These are phyloP conservation scores for Eucera pruinosa DNA, from an alignment of 2,888 invertebrate genomes.

Conservation along the genomic window DNA sequence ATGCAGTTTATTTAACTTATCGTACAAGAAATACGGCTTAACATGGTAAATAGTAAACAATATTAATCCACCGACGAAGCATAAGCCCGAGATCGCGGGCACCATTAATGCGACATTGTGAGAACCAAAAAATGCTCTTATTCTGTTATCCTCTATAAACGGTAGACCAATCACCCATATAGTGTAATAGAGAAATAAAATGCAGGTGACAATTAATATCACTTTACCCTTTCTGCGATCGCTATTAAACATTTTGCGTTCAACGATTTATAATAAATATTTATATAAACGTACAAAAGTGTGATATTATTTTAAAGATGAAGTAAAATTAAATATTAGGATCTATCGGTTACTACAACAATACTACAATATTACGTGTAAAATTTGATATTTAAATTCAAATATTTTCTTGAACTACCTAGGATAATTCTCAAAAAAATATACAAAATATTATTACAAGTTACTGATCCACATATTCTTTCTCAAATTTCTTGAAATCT, in stretches of 20 bases:
- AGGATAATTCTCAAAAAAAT: background rate
- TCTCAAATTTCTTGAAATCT: slow-evolving; percentile 88
- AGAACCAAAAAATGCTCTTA: slow-evolving; percentile 83
- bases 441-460: background rate
- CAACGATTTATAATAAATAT: background rate
- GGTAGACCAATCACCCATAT: slow-evolving; percentile 89
- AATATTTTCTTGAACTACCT: no score
- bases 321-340: slow-evolving; percentile 11
- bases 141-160: slow-evolving; percentile 87
- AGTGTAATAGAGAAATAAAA: slow-evolving; percentile 86
- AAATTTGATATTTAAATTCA: slow-evolving; percentile 3
- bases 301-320: background rate
- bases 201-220: slow-evolving; percentile 85
- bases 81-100: slow-evolving; percentile 87
- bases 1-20: slow-evolving; percentile 45
- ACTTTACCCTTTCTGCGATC: slow-evolving; percentile 87
- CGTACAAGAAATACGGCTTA: slow-evolving; percentile 63
- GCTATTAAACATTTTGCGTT: slow-evolving; percentile 73
- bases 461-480: slow-evolving; percentile 84
- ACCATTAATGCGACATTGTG: slow-evolving; percentile 85
- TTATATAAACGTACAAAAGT: slow-evolving; percentile 10
- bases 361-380: background rate
- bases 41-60: slow-evolving; percentile 87
- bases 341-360: background rate
- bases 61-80: slow-evolving; percentile 88